These are phyloP conservation scores for Chrysopilus asiliformis DNA, from an alignment of 2,888 invertebrate species.

Conservation along the genomic window DNA sequence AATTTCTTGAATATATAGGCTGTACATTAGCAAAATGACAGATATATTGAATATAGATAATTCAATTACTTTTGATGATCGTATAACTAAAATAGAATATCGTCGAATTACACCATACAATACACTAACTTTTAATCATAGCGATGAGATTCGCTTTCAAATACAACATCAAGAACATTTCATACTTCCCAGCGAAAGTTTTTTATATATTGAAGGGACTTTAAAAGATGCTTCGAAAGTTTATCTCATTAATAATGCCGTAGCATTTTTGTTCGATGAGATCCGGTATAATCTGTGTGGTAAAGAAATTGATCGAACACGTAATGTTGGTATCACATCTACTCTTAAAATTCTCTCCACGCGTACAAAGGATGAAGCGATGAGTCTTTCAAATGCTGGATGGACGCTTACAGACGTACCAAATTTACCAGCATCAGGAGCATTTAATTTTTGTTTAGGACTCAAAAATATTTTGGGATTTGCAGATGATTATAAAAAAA, in stretches of 20 bases:
- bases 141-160: conserved; percentile 24
- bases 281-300: conserved; percentile 27
- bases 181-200: conserved; percentile 21
- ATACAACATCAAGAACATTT: conserved; percentile 22
- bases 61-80: conserved; percentile 15
- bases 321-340: conserved; percentile 24
- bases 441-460: conserved; percentile 23
- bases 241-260: too few relatives aligned
- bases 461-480: conserved; percentile 25
- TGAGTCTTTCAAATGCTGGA: conserved; percentile 19
- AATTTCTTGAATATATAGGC: conserved; percentile 10
- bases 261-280: conserved; percentile 23
- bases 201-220: conserved; percentile 18
- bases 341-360: conserved; percentile 27
- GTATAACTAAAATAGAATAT: conserved; percentile 18
- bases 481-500: conserved; percentile 27
- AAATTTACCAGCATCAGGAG: conserved; percentile 13
- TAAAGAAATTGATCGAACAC: conserved; percentile 23
- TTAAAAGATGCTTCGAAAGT: too few relatives aligned
- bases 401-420: conserved; percentile 16
- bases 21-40: conserved; percentile 10
- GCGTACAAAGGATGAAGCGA: conserved; percentile 18
- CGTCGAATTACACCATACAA: conserved; percentile 21
- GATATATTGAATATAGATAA: conserved; percentile 16
- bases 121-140: conserved; percentile 18